A percentile compares a stretch with the other conserved stretches of the same genome.
Evolutionary conservation across 2,888 invertebrate genomes (phyloP).

Genomic region (Balanococcus diminutus): DNA sequence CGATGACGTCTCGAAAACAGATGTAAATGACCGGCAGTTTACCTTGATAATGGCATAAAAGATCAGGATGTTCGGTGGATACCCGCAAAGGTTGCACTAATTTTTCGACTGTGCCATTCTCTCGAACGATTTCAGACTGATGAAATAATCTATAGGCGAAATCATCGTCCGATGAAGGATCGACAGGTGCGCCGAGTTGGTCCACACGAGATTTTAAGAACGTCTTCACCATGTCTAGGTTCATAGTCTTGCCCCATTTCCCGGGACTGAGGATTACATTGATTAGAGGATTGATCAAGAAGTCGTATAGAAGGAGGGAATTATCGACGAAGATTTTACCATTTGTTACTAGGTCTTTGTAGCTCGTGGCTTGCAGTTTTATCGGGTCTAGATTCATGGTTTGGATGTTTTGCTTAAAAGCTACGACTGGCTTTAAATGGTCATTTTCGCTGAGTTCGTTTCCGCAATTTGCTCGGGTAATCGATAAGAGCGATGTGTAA

Average conservation of each 20-base stretch:
- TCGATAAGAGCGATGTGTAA: neutral
- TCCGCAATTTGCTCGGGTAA: neutral
- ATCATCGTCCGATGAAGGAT: neutral
- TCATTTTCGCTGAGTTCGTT: neutral
- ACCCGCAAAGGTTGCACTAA: neutral
- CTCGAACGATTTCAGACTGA: neutral
- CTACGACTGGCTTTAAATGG: neutral
- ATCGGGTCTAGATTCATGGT: neutral
- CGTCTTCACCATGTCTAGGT: conserved; percentile 4
- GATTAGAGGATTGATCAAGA: neutral
- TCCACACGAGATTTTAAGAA: neutral
- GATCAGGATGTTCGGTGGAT: neutral
- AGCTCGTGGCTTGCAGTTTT: neutral
- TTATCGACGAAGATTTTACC: neutral
- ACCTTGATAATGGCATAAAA: neutral
- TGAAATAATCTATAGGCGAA: neutral
- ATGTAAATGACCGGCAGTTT: neutral
- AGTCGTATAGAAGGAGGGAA: neutral
- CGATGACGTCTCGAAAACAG: neutral
- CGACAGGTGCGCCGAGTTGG: neutral
- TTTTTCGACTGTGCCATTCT: neutral
- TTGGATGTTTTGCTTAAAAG: neutral
- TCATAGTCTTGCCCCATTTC: conserved; percentile 34
- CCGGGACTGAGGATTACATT: neutral
- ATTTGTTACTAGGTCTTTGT: neutral